Percentiles rank a stretch among this genome's conserved stretches.
phyloP scores from a whole-genome alignment of 2,113 vertebrate genomes.

The Dasyurus viverrinus region DNA sequence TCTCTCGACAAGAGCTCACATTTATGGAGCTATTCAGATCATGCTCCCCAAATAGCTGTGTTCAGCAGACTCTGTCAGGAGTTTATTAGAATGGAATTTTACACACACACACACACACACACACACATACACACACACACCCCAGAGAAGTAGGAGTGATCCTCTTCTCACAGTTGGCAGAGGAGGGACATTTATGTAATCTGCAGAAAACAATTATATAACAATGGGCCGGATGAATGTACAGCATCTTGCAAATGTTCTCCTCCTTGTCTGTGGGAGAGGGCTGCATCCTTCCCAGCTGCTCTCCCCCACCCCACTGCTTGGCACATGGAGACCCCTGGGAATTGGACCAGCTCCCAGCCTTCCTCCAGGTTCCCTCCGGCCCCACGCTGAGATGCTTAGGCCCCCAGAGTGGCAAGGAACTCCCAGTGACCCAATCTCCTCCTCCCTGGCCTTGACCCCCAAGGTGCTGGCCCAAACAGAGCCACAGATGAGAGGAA shows the following conservation, averaged over 20 bases:
- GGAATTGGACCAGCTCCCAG: not conserved
- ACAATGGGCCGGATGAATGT: not conserved
- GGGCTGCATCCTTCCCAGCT: not conserved
- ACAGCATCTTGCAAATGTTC: not conserved
- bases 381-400: not conserved
- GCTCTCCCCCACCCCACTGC: not conserved
- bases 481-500: not conserved
- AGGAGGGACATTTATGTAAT: not conserved
- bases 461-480: not conserved
- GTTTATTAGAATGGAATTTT: not conserved
- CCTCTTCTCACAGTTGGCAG: not conserved
- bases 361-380: not conserved
- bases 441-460: not conserved
- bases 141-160: not conserved
- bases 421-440: not conserved
- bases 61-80: not conserved
- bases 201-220: not conserved
- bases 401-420: not conserved
- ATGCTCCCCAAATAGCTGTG: not conserved
- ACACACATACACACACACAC: not conserved
- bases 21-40: not conserved
- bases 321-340: not conserved
- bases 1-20: not conserved
- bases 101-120: not conserved
- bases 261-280: not conserved